Evolutionary conservation across 2,797 vertebrate species (phyloP).

Genomic region (Anniella stebbinsi): DNA sequence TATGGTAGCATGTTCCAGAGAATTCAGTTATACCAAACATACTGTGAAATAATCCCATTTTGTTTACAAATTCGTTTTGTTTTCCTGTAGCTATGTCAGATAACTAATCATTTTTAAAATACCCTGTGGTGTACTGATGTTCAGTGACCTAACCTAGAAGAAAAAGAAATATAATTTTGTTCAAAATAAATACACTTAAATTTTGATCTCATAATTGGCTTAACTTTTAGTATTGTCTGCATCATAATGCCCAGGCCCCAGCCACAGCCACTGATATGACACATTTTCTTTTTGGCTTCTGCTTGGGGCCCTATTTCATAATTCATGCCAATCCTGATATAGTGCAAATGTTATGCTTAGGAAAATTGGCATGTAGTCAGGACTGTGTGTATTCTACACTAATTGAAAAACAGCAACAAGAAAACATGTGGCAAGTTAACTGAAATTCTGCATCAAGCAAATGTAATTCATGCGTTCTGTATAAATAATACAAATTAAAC

Average conservation of each 20-base stretch:
- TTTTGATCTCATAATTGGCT: conserved; percentile 1
- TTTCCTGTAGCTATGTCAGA: conserved; percentile 16
- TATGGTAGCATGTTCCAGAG: conserved; percentile 39
- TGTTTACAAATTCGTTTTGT: conserved; percentile 4
- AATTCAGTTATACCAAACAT: background rate
- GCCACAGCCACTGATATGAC: background rate
- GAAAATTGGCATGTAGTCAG: conserved; percentile 42
- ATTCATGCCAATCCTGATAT: background rate
- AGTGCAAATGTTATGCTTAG: conserved; percentile 30
- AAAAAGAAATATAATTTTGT: background rate
- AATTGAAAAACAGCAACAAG: background rate
- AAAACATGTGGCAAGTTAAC: background rate
- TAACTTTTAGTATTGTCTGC: background rate
- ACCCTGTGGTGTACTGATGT: background rate
- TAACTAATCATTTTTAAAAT: background rate
- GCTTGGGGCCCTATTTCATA: conserved; percentile 24
- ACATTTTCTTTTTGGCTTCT: background rate
- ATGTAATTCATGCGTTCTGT: background rate
- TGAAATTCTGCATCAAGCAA: background rate
- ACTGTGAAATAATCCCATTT: background rate
- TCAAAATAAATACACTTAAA: conserved; percentile 21
- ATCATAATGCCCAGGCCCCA: background rate
- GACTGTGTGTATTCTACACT: background rate
- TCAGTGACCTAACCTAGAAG: background rate
- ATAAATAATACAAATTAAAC: background rate